Conservation (phyloP, 2,113 vertebrate species). For the Eolophus roseicapilla region DNA sequence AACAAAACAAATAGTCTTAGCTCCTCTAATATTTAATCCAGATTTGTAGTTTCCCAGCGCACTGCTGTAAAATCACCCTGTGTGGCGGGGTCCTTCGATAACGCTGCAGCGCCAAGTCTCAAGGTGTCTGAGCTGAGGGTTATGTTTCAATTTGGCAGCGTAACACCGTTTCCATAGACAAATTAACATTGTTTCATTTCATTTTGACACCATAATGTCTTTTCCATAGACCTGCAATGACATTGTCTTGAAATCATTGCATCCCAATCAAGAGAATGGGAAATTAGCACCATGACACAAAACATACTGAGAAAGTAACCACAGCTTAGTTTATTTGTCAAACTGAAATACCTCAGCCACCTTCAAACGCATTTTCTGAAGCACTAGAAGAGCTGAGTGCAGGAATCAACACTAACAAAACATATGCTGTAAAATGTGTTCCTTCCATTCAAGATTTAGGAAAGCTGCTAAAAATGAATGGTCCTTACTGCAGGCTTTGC, state of each 20-base stretch:
- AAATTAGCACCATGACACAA: slow-evolving; percentile 41
- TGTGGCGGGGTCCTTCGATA: not conserved
- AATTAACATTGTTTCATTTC: slow-evolving; percentile 68
- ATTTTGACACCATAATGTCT: slow-evolving; percentile 67
- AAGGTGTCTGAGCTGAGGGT: slow-evolving; percentile 41
- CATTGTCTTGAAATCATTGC: slow-evolving; percentile 61
- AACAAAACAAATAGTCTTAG: slow-evolving; percentile 13
- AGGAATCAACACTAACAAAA: not conserved
- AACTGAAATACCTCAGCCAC: slow-evolving; percentile 25
- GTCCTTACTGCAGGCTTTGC: not conserved
- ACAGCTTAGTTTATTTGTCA: slow-evolving; percentile 39
- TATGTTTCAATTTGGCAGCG: slow-evolving; percentile 65
- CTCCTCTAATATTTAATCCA: slow-evolving; percentile 50
- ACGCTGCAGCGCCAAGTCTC: slow-evolving; percentile 1
- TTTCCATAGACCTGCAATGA: slow-evolving; percentile 71
- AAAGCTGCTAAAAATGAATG: not conserved
- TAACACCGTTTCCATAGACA: slow-evolving; percentile 57
- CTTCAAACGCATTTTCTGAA: slow-evolving; percentile 5
- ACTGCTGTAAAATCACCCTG: not conserved
- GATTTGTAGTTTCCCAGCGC: slow-evolving; percentile 10
- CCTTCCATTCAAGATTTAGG: not conserved
- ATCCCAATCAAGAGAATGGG: slow-evolving; percentile 54
- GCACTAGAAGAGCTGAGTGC: not conserved
- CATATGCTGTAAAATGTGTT: not conserved
- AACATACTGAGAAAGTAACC: slow-evolving; percentile 50